A percentile compares a stretch with the other conserved stretches of the same genome.
phyloP scores from a whole-genome alignment of 1,140 invertebrate genomes.

The Leptopilina boulardi region DNA sequence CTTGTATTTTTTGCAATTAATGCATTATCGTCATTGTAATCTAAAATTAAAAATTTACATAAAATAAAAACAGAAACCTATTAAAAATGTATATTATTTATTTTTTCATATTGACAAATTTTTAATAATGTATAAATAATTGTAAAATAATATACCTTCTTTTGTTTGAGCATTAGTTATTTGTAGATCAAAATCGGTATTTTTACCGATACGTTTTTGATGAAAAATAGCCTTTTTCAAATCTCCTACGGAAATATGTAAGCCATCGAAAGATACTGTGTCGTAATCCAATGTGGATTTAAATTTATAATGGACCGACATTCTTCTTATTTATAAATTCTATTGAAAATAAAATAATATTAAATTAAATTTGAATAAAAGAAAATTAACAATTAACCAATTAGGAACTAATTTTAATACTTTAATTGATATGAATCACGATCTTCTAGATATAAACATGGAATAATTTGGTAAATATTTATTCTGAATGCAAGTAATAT shows the following conservation, averaged over 20 bases:
- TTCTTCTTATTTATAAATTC: conserved; percentile 71
- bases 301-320: conserved; percentile 99
- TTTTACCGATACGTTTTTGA: conserved; percentile 95
- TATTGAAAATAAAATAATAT: conserved; percentile 41
- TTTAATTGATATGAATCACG: neutral
- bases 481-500: too few species aligned
- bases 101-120: too few species aligned
- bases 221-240: conserved; percentile 96
- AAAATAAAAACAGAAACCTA: neutral
- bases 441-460: too few species aligned
- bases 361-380: neutral
- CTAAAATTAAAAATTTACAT: conserved; percentile 77
- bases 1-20: conserved; percentile 98
- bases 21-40: conserved; percentile 92
- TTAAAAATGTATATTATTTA: too few species aligned
- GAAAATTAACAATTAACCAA: neutral
- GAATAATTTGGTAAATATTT: too few species aligned
- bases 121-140: too few species aligned
- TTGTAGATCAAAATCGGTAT: conserved; percentile 95
- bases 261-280: conserved; percentile 96
- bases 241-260: conserved; percentile 96
- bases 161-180: conserved; percentile 98
- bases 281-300: conserved; percentile 96
- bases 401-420: neutral
- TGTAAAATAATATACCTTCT: conserved; percentile 86